Conservation (phyloP, 1,140 invertebrate genomes). For the Pseudomyrmex dendroicus region DNA sequence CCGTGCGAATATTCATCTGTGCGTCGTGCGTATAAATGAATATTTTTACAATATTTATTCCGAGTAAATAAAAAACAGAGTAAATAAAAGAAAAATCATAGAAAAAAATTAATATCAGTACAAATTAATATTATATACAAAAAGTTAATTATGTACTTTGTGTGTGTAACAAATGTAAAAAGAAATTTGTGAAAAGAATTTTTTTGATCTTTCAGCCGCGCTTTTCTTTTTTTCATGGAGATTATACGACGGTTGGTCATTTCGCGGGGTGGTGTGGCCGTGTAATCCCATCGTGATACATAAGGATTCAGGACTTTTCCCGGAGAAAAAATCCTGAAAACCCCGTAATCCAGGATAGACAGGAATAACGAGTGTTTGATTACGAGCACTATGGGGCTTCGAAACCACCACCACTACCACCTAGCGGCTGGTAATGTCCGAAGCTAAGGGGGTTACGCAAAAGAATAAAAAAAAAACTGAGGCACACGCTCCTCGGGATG, state of each 20-base stretch:
- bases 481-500: constrained; percentile 75
- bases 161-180: too few species aligned
- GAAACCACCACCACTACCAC: constrained; percentile 73
- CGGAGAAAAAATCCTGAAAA: constrained; percentile 77
- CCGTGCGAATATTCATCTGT: too few species aligned
- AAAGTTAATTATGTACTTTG: too few species aligned
- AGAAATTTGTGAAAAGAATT: too few species aligned
- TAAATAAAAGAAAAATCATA: not conserved
- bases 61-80: not conserved
- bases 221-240: constrained; percentile 63
- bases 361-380: constrained; percentile 84
- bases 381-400: constrained; percentile 75
- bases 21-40: not conserved
- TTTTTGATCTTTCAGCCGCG: too few species aligned
- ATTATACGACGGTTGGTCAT: constrained; percentile 80
- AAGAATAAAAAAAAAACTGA: constrained; percentile 75
- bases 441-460: constrained; percentile 50
- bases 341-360: constrained; percentile 81
- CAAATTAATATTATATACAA: not conserved
- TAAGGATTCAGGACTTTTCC: constrained; percentile 77
- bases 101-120: not conserved
- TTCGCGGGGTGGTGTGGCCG: constrained; percentile 71
- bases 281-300: constrained; percentile 81
- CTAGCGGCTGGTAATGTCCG: constrained; percentile 71
- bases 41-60: not conserved